Conservation (phyloP, 2,888 invertebrate species). For the Scotopteryx bipunctaria region DNA sequence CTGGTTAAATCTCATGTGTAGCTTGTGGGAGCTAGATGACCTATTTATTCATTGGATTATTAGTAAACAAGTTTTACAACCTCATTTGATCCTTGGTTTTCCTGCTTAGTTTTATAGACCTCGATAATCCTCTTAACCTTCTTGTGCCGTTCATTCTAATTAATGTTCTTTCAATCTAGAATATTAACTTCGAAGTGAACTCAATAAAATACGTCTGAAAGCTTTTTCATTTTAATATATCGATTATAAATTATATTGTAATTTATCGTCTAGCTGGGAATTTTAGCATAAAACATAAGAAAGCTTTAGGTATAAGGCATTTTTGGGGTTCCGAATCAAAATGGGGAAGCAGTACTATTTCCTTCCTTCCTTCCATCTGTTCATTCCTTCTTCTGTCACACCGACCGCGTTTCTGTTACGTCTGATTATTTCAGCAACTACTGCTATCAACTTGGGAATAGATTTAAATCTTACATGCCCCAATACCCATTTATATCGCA, state of each 20-base stretch:
- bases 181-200: conserved; percentile 17
- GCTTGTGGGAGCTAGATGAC: conserved; percentile 11
- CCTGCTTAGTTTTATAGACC: conserved; percentile 1
- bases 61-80: conserved; percentile 12
- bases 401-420: too few relatives aligned
- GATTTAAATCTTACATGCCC: too few relatives aligned
- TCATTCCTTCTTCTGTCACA: too few relatives aligned
- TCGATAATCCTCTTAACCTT: conserved; percentile 4
- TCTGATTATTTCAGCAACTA: too few relatives aligned
- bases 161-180: conserved; percentile 18
- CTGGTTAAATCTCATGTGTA: conserved; percentile 20
- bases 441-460: too few relatives aligned
- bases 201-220: conserved; percentile 23
- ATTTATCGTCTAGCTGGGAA: conserved; percentile 21
- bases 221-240: conserved; percentile 32
- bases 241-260: too few relatives aligned
- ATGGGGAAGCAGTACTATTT: too few relatives aligned
- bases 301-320: not conserved
- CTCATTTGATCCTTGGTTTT: conserved; percentile 19
- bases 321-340: not conserved
- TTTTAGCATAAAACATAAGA: conserved; percentile 10
- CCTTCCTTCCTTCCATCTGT: too few relatives aligned
- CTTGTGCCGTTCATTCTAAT: conserved; percentile 10
- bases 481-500: too few relatives aligned
- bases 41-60: conserved; percentile 11